These are phyloP conservation scores for Caenorhabditis drosophilae DNA, from an alignment of 2,888 invertebrate genomes.

Conservation along the genomic window DNA sequence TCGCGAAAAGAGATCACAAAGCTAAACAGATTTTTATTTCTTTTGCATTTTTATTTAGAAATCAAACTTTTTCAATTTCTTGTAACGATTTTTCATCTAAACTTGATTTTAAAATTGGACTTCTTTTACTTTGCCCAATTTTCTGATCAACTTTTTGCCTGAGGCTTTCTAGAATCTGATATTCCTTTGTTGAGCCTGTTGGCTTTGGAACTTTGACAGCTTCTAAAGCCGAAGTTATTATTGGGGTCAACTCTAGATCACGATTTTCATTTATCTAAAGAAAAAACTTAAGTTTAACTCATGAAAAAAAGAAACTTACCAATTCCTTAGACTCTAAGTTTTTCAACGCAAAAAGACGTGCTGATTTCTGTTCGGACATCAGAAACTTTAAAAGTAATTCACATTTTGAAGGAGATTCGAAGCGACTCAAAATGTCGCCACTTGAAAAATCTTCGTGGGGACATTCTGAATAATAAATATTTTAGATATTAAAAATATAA, in stretches of 20 bases:
- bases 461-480: constrained; percentile 36
- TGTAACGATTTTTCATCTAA: constrained; percentile 26
- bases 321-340: constrained; percentile 22
- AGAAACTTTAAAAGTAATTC: constrained; percentile 33
- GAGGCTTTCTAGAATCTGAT: constrained; percentile 17
- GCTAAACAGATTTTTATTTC: constrained; percentile 8
- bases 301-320: constrained; percentile 5
- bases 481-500: not conserved
- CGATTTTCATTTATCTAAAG: no score
- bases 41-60: not conserved
- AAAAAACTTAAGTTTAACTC: not conserved
- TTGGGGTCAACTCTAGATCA: constrained; percentile 31
- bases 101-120: constrained; percentile 23
- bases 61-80: constrained; percentile 19
- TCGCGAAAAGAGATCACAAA: constrained; percentile 25
- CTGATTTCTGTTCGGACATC: constrained; percentile 32
- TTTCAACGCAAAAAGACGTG: constrained; percentile 19
- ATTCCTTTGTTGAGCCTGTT: constrained; percentile 19
- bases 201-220: constrained; percentile 13
- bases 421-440: constrained; percentile 37
- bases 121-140: constrained; percentile 12
- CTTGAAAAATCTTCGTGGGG: constrained; percentile 46
- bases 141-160: constrained; percentile 22
- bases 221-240: constrained; percentile 18
- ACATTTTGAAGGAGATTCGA: constrained; percentile 14